Evolutionary conservation across 2,113 vertebrate genomes (phyloP).

Genomic region (Tenebrosternarchus preto): DNA sequence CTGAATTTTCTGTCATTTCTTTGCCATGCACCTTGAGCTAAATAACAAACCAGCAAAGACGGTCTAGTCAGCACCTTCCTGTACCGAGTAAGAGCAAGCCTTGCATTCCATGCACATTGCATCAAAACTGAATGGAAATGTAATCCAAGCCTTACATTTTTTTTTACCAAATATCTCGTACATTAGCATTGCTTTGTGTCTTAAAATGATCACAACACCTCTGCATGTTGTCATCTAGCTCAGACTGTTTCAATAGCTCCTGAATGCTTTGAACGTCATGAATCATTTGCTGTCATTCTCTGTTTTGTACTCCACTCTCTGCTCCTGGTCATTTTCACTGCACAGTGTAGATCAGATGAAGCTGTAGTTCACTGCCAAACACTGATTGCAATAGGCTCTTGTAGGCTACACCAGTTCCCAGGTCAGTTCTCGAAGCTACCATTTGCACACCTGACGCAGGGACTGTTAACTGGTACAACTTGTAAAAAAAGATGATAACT

Average conservation of each 20-base stretch:
- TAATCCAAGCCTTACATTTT: slow-evolving; percentile 34
- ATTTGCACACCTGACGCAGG: slow-evolving; percentile 12
- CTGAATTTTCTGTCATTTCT: not conserved
- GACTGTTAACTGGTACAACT: slow-evolving; percentile 22
- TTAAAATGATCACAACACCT: not conserved
- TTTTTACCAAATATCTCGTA: slow-evolving; percentile 27
- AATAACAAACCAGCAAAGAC: slow-evolving; percentile 5
- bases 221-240: not conserved
- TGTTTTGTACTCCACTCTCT: not conserved
- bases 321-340: not conserved
- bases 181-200: not conserved
- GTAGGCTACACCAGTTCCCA: slow-evolving; percentile 1
- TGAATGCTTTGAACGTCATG: not conserved
- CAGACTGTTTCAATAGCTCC: not conserved
- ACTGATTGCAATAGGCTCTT: not conserved
- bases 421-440: slow-evolving; percentile 2
- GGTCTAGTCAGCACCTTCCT: slow-evolving; percentile 21
- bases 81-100: not conserved
- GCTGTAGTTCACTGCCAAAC: slow-evolving; percentile 33
- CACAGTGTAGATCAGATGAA: not conserved
- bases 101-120: not conserved
- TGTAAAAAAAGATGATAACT: not conserved
- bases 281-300: not conserved
- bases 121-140: not conserved
- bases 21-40: slow-evolving; percentile 2